Percentiles rank a stretch among this genome's conserved stretches.
These are phyloP conservation scores for Monopis laevigella DNA, from an alignment of 2,888 invertebrate species.

Conservation along the genomic window DNA sequence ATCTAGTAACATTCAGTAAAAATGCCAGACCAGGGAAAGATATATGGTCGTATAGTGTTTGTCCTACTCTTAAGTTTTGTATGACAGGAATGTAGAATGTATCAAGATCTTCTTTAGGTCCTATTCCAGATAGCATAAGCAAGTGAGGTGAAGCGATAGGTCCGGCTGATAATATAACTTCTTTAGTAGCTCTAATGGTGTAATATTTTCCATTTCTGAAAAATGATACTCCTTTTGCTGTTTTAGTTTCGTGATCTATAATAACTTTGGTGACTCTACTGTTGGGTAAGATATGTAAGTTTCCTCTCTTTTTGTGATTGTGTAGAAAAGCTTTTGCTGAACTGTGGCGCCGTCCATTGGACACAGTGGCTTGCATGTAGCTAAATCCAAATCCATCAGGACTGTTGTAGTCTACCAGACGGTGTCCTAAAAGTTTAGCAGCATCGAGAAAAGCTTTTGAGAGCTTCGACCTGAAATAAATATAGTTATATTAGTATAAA, in stretches of 20 bases:
- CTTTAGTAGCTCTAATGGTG: constrained; percentile 50
- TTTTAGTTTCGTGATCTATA: constrained; percentile 63
- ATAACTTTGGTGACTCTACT: constrained; percentile 67
- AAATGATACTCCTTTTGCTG: constrained; percentile 44
- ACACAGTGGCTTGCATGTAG: constrained; percentile 52
- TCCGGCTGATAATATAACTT: constrained; percentile 73
- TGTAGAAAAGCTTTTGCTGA: constrained; percentile 69
- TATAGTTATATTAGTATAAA: not conserved
- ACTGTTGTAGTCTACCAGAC: constrained; percentile 76
- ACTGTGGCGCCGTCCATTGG: constrained; percentile 58
- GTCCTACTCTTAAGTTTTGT: constrained; percentile 72
- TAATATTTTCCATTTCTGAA: constrained; percentile 50
- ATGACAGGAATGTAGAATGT: constrained; percentile 68
- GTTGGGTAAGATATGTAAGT: constrained; percentile 64
- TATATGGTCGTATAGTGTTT: constrained; percentile 74
- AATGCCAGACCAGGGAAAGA: constrained; percentile 68
- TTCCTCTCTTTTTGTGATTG: constrained; percentile 57
- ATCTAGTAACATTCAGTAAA: constrained; percentile 47
- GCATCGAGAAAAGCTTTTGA: constrained; percentile 74
- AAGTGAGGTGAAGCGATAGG: constrained; percentile 84
- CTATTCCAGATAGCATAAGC: constrained; percentile 72
- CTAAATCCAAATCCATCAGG: constrained; percentile 69
- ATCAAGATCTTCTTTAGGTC: constrained; percentile 68
- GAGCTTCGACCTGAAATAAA: constrained; percentile 51
- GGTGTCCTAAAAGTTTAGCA: constrained; percentile 70